phyloP scores from a whole-genome alignment of 2,888 invertebrate genomes.

The Hirtodrosophila histrioides region DNA sequence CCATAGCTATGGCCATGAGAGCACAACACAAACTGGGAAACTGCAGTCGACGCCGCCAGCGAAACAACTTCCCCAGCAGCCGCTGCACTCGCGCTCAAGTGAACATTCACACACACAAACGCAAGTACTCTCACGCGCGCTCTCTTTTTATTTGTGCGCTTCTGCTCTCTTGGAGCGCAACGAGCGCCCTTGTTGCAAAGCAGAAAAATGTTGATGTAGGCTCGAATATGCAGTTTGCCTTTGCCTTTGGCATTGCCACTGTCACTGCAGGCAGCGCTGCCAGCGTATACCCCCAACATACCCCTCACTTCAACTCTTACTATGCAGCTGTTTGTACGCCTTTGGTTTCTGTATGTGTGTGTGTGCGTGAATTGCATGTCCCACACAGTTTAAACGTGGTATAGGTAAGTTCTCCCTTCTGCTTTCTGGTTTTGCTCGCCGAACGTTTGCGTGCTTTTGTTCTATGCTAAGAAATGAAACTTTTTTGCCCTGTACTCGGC shows the following conservation, averaged over 20 bases:
- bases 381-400: slow-evolving; percentile 70
- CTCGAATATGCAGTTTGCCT: slow-evolving; percentile 80
- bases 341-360: slow-evolving; percentile 21
- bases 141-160: slow-evolving; percentile 21
- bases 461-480: slow-evolving; percentile 66
- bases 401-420: slow-evolving; percentile 79
- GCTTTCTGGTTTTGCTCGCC: slow-evolving; percentile 59
- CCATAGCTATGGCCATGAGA: slow-evolving; percentile 69
- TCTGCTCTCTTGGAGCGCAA: slow-evolving; percentile 21
- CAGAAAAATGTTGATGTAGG: slow-evolving; percentile 78
- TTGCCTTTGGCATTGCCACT: slow-evolving; percentile 81
- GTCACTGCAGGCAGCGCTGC: slow-evolving; percentile 72
- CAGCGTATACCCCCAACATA: slow-evolving; percentile 16
- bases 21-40: slow-evolving; percentile 56
- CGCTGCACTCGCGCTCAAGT: not conserved
- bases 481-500: slow-evolving; percentile 29
- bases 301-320: slow-evolving; percentile 8
- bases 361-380: slow-evolving; percentile 62
- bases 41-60: slow-evolving; percentile 19
- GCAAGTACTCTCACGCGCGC: slow-evolving; percentile 7
- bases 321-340: slow-evolving; percentile 26
- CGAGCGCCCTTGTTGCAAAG: slow-evolving; percentile 59
- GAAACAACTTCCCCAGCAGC: too few relatives aligned
- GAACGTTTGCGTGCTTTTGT: slow-evolving; percentile 47
- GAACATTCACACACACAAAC: slow-evolving; percentile 15